Evolutionary conservation across 2,113 vertebrate genomes (phyloP), one percentile per base, ranked within the genome.

Genomic region (Phyllostomus hastatus): DNA sequence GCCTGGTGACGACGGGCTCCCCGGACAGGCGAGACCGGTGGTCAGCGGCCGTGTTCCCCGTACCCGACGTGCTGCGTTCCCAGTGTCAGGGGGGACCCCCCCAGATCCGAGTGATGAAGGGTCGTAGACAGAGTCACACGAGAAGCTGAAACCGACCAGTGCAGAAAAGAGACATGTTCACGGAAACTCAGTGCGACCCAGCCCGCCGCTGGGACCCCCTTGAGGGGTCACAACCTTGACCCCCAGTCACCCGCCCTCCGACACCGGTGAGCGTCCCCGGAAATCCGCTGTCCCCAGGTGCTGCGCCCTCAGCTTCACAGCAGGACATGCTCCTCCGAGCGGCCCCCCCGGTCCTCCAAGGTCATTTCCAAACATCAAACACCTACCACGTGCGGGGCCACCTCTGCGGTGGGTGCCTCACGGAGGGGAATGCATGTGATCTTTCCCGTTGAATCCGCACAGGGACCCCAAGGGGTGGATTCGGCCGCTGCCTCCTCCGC

Each of bases 201-300:
- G 26, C 38, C 20, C 10, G 20, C 26, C 4, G 1, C 57, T 52
- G 28, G 61, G 31, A 31, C 10, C 24, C 48, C 11, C 3, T 1
- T 5, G 1, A 15, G 48, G 81, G 46, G 16, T 1, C 59, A 22
- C 10, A 24, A 24, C 59, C 59, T 61, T 61, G 59, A 61, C 24
- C 59, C 26, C 59, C 33, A 2, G 9, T 2, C 1, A 14, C 16
- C 22, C 0, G 0, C 1, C 1, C 33, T 12, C 19, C 14, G 12
- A 15, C 5, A 6, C 17, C n/a, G 35, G 2, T 12, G 16, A 26
- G 67, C 54, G 28, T 61, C 33, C 28, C 85, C 35, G 19, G 48
- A 54, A 81, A 67, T 64, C 85, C 2, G 35, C 52, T 79, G 24
- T 38, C 78, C 59, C 4, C 31, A 41, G 24, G 1, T 46, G 20